Percentiles rank a stretch among this genome's conserved stretches.
These are phyloP conservation scores for Venustaconcha ellipsiformis DNA, from an alignment of 1,140 invertebrate genomes.

Conservation along the genomic window DNA sequence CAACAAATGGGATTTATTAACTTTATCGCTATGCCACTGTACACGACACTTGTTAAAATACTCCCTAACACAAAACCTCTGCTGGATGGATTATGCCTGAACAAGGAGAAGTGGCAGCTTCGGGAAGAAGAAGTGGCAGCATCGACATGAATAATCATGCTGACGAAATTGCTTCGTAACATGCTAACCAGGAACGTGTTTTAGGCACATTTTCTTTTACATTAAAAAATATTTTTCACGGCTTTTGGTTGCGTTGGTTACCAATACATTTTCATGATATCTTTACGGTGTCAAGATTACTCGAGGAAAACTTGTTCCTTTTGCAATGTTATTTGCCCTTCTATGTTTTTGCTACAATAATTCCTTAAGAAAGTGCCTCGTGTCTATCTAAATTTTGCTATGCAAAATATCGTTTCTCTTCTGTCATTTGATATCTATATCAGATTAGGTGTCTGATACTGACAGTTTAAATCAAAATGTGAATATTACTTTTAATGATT, in stretches of 20 bases:
- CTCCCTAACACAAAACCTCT: slow-evolving; percentile 78
- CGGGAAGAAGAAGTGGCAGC: neutral
- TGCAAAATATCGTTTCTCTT: too few relatives aligned
- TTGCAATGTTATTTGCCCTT: neutral
- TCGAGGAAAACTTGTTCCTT: neutral
- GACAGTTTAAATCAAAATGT: too few relatives aligned
- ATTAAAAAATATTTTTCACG: neutral
- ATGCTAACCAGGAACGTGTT: neutral
- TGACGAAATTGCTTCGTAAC: neutral
- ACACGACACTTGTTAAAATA: slow-evolving; percentile 76
- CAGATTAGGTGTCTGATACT: too few relatives aligned
- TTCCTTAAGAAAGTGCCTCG: too few relatives aligned
- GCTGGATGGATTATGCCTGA: slow-evolving; percentile 70
- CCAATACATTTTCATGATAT: neutral
- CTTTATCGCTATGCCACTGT: slow-evolving; percentile 84
- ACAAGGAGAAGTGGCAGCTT: slow-evolving; percentile 30
- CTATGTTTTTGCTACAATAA: too few relatives aligned
- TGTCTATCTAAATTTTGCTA: too few relatives aligned
- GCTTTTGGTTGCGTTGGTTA: neutral
- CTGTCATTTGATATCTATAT: too few relatives aligned
- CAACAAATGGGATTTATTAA: slow-evolving; percentile 83
- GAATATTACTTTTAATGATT: too few relatives aligned
- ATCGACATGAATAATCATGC: neutral
- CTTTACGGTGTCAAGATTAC: neutral
- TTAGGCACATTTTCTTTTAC: neutral